A percentile compares a stretch with the other conserved stretches of the same genome.
phyloP scores from a whole-genome alignment of 2,888 invertebrate species.

The Temnothorax rugatulus region DNA sequence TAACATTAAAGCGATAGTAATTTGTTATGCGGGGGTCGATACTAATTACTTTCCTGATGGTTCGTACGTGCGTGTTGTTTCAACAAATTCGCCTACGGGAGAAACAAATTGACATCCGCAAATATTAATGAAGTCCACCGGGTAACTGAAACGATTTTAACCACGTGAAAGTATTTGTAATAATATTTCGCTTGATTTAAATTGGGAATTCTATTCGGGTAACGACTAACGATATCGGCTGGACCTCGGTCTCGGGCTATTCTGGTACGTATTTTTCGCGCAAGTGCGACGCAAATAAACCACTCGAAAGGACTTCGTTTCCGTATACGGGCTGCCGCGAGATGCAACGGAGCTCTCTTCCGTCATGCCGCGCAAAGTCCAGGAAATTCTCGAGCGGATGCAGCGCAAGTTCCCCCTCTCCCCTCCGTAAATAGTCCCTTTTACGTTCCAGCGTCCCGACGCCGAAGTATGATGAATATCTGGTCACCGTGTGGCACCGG shows the following conservation, averaged over 20 bases:
- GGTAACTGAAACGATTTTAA: constrained; percentile 5
- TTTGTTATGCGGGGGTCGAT: constrained; percentile 6
- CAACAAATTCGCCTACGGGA: neutral
- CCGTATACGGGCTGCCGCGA: constrained; percentile 9
- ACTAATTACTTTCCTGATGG: constrained; percentile 25
- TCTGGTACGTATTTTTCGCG: neutral
- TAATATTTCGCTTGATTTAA: constrained; percentile 2
- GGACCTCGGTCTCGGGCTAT: neutral
- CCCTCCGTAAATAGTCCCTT: constrained; percentile 26
- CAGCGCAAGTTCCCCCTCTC: neutral
- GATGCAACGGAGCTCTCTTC: neutral
- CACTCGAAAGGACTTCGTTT: constrained; percentile 16
- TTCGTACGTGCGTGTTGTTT: neutral
- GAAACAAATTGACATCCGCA: constrained; percentile 11
- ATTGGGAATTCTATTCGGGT: constrained; percentile 1
- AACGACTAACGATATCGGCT: neutral
- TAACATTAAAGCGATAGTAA: constrained; percentile 23
- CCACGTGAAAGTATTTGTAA: neutral
- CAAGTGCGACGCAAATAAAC: neutral
- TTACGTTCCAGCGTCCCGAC: neutral
- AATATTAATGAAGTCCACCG: constrained; percentile 13
- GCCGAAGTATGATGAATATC: constrained; percentile 17
- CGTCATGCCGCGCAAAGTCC: constrained; percentile 8
- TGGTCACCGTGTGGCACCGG: constrained; percentile 29
- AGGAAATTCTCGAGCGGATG: constrained; percentile 27